phyloP scores from a whole-genome alignment of 2,888 invertebrate genomes.

The Malachius bipustulatus region DNA sequence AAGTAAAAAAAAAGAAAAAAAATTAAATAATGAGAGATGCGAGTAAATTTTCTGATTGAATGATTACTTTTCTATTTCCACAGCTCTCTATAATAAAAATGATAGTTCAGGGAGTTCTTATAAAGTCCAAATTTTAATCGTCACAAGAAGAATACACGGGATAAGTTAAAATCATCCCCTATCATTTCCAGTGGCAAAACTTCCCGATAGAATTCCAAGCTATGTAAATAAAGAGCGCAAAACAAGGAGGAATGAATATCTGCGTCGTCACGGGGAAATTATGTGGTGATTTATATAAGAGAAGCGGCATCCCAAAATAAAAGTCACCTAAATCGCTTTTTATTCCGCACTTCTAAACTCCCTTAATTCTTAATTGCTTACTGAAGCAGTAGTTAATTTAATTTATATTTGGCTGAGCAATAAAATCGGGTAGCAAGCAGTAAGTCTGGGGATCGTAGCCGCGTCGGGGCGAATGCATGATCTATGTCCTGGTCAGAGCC shows the following conservation, averaged over 20 bases:
- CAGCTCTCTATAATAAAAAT: too few species aligned
- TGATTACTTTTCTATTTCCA: too few species aligned
- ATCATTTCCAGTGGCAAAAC: too few species aligned
- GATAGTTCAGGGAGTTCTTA: too few species aligned
- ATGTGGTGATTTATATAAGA: conserved; percentile 26
- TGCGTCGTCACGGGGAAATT: conserved; percentile 19
- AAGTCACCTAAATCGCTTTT: conserved; percentile 36
- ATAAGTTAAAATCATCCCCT: too few species aligned
- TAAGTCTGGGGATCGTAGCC: conserved; percentile 24
- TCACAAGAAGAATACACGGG: too few species aligned
- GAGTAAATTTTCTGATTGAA: too few species aligned
- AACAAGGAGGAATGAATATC: conserved; percentile 2
- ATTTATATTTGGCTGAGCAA: conserved; percentile 39
- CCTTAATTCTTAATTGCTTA: conserved; percentile 39
- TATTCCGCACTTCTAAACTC: conserved; percentile 34
- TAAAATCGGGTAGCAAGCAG: conserved; percentile 34
- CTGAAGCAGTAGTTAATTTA: conserved; percentile 40
- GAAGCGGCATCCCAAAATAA: conserved; percentile 31
- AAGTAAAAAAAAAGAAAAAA: too few species aligned
- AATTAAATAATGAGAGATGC: too few species aligned
- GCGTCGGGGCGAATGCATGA: conserved; percentile 35
- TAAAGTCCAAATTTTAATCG: too few species aligned
- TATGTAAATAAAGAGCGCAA: conserved; percentile 12
- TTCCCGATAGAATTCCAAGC: conserved; percentile 15
- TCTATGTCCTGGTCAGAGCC: conserved; percentile 36